phyloP scores from a whole-genome alignment of 2,113 vertebrate genomes.

The Tricholaema leucomelas region DNA sequence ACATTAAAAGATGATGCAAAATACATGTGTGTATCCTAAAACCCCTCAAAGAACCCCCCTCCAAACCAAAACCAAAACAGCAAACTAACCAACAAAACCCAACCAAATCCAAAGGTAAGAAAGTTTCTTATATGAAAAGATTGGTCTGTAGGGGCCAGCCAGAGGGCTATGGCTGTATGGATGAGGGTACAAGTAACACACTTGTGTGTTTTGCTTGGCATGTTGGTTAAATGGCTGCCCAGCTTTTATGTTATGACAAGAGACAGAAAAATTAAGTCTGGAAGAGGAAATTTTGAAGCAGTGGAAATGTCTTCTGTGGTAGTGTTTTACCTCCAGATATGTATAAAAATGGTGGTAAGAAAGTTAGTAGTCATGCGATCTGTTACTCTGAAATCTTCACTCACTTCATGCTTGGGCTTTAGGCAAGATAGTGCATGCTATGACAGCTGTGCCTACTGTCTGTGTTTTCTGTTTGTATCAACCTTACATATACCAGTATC shows the following conservation, averaged over 20 bases:
- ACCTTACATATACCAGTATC: background rate
- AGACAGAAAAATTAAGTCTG: background rate
- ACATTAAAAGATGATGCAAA: background rate
- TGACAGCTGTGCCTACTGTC: background rate
- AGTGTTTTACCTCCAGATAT: background rate
- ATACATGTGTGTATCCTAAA: background rate
- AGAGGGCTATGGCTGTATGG: background rate
- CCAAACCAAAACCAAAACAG: too few species aligned
- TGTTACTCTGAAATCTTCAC: background rate
- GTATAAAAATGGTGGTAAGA: background rate
- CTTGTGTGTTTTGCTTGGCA: background rate
- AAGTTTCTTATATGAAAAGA: background rate
- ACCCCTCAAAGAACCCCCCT: too few species aligned
- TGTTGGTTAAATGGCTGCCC: background rate
- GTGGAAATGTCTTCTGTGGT: background rate
- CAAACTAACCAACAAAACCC: too few species aligned
- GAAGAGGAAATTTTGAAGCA: background rate
- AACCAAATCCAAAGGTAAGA: background rate
- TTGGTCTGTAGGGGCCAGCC: background rate
- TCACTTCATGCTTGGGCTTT: background rate
- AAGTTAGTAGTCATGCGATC: too few species aligned
- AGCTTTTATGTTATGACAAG: background rate
- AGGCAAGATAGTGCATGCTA: fast-evolving
- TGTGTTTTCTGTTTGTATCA: background rate
- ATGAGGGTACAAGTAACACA: background rate